A percentile compares a stretch with the other conserved stretches of the same genome.
Evolutionary conservation across 2,797 vertebrate genomes (phyloP).

Genomic region (Adelosebastes latens): DNA sequence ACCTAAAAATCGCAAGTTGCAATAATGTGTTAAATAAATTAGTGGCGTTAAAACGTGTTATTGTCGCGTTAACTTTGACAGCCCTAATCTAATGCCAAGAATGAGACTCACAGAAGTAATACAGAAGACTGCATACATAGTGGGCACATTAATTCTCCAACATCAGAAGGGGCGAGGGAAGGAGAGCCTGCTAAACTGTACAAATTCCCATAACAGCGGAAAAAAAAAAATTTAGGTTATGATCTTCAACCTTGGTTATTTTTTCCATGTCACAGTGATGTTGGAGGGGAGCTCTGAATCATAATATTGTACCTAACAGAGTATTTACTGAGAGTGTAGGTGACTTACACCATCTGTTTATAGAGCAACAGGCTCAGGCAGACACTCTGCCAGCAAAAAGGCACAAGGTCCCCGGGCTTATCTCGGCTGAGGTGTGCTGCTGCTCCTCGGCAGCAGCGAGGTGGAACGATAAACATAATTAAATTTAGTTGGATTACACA

Average conservation of each 20-base stretch:
- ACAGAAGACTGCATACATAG: conserved; percentile 36
- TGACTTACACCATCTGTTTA: conserved; percentile 78
- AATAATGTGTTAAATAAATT: too few relatives aligned
- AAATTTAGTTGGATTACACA: conserved; percentile 85
- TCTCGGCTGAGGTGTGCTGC: conserved; percentile 75
- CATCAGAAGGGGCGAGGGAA: conserved; percentile 22
- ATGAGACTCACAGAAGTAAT: conserved; percentile 57
- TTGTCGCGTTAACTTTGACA: too few relatives aligned
- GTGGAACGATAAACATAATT: conserved; percentile 86
- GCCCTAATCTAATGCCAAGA: conserved; percentile 31
- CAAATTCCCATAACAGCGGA: conserved; percentile 29
- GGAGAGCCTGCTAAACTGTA: conserved; percentile 32
- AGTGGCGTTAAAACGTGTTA: too few relatives aligned
- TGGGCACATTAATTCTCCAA: conserved; percentile 36
- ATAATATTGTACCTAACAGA: conserved; percentile 54
- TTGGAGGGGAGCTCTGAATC: conserved; percentile 46
- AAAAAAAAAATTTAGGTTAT: conserved; percentile 24
- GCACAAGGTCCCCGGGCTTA: conserved; percentile 76
- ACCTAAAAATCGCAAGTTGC: too few relatives aligned
- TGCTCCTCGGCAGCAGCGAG: conserved; percentile 73
- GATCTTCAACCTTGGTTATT: conserved; percentile 52
- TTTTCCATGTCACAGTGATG: conserved; percentile 29
- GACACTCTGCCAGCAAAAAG: conserved; percentile 70
- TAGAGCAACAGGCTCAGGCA: conserved; percentile 75
- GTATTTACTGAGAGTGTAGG: conserved; percentile 68